Evolutionary conservation across 2,888 invertebrate species (phyloP), one percentile per base, ranked within the genome.

Genomic region (Hydropsyche betteni): DNA sequence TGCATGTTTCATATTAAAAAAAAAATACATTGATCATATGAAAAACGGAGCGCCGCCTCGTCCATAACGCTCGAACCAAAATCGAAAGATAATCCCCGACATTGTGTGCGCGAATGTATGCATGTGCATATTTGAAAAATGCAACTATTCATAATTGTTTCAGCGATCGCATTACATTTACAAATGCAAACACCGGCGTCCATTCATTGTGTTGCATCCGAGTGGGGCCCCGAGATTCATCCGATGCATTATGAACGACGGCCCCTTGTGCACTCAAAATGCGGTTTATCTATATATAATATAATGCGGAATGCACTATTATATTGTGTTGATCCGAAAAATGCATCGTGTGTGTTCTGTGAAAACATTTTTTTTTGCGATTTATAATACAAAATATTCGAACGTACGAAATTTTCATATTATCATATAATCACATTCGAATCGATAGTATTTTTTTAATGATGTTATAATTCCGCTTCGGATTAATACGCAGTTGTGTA

Each of bases 61-160:
- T 10, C 24, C 61, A 61, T 24, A 5, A 61, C 61, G 16, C 33
- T 61, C 24, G 10, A 24, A 61, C 61, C 24, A n/a, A 36, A 64
- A 36, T 12, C 36, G 36, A 34, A 64, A 64, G 64, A 64, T 64
- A 36, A 64, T 64, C 64, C 5, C 24, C 44, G 6, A 16, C 24
- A 24, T 24, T 24, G 24, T 24, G 24, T 24, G 24, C 24, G 24
- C 24, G 24, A 24, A 24, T 24, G 24, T 24, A 24, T 24, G 24
- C 24, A 24, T 24, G 8, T 64, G 64, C 64, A 64, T 64, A 64
- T 64, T 64, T 4, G 36, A 64, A 64, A 64, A 64, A 64, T 64
- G 64, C 64, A 64, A 64, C 64, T 64, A 64, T 64, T 64, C 64
- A 64, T 64, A 33, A 64, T 64, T 64, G 64, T 64, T 64, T 64